Evolutionary conservation across 2,888 invertebrate genomes (phyloP).

Genomic region (Sinopyrophorus schimmeli): DNA sequence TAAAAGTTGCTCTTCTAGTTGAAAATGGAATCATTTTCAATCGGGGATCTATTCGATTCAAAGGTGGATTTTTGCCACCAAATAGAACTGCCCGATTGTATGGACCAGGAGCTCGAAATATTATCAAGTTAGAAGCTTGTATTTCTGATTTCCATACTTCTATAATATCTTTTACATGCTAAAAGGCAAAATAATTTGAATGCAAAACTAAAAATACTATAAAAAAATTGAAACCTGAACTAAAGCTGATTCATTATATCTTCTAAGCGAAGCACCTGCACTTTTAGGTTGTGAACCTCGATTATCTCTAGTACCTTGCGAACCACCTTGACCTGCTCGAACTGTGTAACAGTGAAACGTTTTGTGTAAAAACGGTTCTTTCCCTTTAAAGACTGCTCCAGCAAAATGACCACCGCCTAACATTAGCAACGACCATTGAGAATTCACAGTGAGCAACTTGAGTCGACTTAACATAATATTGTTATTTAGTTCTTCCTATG

Average conservation of each 20-base stretch:
- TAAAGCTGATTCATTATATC: constrained; percentile 79
- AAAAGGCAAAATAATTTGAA: constrained; percentile 20
- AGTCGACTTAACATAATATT: constrained; percentile 18
- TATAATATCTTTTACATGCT: constrained; percentile 78
- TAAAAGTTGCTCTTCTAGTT: constrained; percentile 78
- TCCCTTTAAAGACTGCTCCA: constrained; percentile 67
- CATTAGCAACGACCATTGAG: constrained; percentile 75
- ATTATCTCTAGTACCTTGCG: constrained; percentile 70
- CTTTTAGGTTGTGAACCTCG: constrained; percentile 72
- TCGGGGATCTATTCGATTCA: constrained; percentile 65
- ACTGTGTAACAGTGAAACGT: constrained; percentile 86
- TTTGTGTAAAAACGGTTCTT: constrained; percentile 67
- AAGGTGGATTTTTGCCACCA: constrained; percentile 70
- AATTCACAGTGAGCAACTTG: constrained; percentile 22
- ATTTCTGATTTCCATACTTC: constrained; percentile 70
- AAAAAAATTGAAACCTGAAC: too few species aligned
- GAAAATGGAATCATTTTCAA: constrained; percentile 78
- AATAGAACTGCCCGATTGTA: constrained; percentile 73
- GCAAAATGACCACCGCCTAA: constrained; percentile 85
- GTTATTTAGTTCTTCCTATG: constrained; percentile 24
- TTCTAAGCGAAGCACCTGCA: constrained; percentile 77
- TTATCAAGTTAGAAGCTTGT: constrained; percentile 68
- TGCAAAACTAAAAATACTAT: constrained; percentile 29
- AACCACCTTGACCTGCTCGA: constrained; percentile 79
- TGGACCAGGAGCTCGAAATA: constrained; percentile 77